Evolutionary conservation across 2,888 invertebrate species (phyloP).

Genomic region (Pachydiplax longipennis): DNA sequence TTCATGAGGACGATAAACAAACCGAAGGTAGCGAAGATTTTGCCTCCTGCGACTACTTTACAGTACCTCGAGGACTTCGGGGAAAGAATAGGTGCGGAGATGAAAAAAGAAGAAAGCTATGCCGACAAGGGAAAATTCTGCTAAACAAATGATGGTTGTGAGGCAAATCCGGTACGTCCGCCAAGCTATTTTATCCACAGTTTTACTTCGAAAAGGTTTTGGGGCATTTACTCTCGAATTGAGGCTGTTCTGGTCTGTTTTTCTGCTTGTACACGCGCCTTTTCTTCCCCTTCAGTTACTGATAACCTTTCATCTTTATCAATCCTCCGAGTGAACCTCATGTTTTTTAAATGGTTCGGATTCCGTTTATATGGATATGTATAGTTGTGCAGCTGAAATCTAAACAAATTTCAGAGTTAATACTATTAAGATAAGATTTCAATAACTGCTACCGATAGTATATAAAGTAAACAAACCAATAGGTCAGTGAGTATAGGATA

Average conservation of each 20-base stretch:
- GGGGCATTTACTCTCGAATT: no score
- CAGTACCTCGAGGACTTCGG: background rate
- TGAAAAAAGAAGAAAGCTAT: background rate
- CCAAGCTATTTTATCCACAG: background rate
- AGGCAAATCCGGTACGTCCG: background rate
- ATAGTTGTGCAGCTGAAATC: no score
- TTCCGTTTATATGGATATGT: background rate
- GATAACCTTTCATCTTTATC: background rate
- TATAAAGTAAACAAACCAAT: no score
- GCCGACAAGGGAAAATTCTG: constrained; percentile 1
- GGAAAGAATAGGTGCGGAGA: background rate
- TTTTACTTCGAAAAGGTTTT: no score
- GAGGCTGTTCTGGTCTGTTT: no score
- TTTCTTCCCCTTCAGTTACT: no score
- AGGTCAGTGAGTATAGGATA: no score
- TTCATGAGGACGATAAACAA: constrained; percentile 23
- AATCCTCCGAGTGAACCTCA: background rate
- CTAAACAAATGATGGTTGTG: background rate
- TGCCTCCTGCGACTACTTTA: background rate
- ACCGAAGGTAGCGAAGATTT: background rate
- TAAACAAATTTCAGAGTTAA: no score
- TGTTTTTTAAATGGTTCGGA: background rate
- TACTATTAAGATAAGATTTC: no score
- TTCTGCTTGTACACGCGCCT: no score
- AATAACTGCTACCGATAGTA: no score